Conservation (phyloP, 2,113 vertebrate genomes). For the Anoura caudifer region DNA sequence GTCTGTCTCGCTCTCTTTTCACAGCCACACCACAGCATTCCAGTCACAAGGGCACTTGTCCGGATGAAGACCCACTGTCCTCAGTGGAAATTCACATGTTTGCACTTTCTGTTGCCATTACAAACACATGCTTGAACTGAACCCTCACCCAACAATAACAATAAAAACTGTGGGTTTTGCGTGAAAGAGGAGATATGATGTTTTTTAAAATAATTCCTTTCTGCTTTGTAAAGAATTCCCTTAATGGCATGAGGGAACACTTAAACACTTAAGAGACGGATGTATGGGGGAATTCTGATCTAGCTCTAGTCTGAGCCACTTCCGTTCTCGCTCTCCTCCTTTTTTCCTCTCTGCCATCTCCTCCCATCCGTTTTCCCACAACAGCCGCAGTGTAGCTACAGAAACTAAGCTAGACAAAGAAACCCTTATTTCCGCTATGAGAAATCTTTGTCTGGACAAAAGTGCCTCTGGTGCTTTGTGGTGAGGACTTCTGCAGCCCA, state of each 20-base stretch:
- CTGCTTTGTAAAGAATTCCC: neutral
- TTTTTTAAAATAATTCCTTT: constrained; percentile 8
- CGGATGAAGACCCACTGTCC: neutral
- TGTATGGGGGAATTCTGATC: neutral
- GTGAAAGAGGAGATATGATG: neutral
- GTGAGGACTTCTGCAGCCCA: neutral
- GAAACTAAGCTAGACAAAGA: neutral
- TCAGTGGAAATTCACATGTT: neutral
- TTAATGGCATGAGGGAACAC: neutral
- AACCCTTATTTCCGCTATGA: neutral
- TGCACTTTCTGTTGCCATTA: neutral
- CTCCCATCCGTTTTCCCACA: neutral
- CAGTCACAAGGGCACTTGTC: neutral
- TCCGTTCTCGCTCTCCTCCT: neutral
- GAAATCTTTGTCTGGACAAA: neutral
- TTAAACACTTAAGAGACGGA: neutral
- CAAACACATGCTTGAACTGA: neutral
- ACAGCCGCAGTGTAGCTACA: neutral
- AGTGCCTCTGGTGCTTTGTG: neutral
- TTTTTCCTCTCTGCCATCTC: neutral
- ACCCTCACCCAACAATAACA: neutral
- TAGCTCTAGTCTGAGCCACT: neutral
- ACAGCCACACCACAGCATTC: neutral
- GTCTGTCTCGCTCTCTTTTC: neutral
- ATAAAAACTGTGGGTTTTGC: neutral